Evolutionary conservation across 2,113 vertebrate genomes (phyloP).

Genomic region (Hippocampus zosterae): DNA sequence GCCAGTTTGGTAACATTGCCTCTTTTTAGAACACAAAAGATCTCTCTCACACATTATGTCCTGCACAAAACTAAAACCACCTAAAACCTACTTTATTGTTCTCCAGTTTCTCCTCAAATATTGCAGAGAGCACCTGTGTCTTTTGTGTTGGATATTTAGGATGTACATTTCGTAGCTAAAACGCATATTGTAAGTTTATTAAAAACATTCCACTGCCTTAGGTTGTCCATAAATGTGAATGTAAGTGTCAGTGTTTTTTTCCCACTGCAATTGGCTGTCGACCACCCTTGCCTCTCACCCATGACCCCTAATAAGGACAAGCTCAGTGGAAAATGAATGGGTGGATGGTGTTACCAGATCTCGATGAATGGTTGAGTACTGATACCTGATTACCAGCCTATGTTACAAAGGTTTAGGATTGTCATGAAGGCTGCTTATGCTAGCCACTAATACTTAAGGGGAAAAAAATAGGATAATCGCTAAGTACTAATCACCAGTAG

Average conservation of each 20-base stretch:
- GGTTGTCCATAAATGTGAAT: too few species aligned
- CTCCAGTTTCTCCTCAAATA: neutral
- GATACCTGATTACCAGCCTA: neutral
- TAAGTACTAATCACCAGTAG: too few species aligned
- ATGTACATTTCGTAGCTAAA: too few species aligned
- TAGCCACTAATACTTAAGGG: too few species aligned
- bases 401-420: too few species aligned
- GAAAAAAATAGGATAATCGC: too few species aligned
- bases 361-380: neutral
- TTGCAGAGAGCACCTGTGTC: neutral
- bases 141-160: neutral
- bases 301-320: too few species aligned
- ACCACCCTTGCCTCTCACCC: too few species aligned
- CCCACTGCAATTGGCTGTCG: too few species aligned
- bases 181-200: too few species aligned
- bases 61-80: neutral
- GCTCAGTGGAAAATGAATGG: neutral
- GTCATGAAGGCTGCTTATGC: neutral
- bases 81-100: neutral
- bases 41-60: neutral
- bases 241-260: too few species aligned
- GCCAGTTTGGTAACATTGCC: neutral
- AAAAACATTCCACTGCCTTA: neutral
- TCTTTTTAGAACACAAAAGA: neutral
- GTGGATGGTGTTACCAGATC: neutral